These are phyloP conservation scores for Andrena hattorfiana DNA, from an alignment of 2,888 invertebrate species.

Conservation along the genomic window DNA sequence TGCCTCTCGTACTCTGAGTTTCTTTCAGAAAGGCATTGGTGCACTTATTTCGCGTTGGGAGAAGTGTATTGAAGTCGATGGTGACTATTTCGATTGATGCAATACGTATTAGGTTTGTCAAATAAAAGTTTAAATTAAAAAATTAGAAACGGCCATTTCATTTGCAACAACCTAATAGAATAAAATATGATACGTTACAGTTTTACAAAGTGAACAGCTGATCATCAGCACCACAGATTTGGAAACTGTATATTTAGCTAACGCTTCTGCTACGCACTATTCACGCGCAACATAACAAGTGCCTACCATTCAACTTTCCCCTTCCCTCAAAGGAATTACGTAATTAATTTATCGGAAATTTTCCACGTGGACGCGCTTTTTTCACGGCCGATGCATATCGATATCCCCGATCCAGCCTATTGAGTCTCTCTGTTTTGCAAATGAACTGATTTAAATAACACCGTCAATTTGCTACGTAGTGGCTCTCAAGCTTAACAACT, in stretches of 20 bases:
- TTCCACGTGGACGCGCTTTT: neutral
- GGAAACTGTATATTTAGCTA: neutral
- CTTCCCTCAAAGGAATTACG: neutral
- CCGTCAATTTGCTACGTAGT: neutral
- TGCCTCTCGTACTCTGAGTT: no score
- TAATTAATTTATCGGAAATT: constrained; percentile 2
- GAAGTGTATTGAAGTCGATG: no score
- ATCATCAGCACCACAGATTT: no score
- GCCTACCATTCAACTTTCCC: neutral
- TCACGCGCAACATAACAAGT: neutral
- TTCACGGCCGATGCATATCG: neutral
- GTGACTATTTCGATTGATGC: no score
- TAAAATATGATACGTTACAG: no score
- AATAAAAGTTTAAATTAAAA: no score
- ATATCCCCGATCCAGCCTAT: neutral
- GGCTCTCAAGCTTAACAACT: neutral
- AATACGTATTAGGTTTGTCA: no score
- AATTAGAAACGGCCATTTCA: no score
- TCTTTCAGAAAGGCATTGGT: no score
- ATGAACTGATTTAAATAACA: neutral
- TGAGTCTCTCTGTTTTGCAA: constrained; percentile 3
- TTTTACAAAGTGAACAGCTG: no score
- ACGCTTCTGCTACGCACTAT: neutral
- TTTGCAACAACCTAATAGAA: no score
- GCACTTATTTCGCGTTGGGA: no score